Evolutionary conservation across 2,888 invertebrate genomes (phyloP).

Genomic region (Creontiades dilutus): DNA sequence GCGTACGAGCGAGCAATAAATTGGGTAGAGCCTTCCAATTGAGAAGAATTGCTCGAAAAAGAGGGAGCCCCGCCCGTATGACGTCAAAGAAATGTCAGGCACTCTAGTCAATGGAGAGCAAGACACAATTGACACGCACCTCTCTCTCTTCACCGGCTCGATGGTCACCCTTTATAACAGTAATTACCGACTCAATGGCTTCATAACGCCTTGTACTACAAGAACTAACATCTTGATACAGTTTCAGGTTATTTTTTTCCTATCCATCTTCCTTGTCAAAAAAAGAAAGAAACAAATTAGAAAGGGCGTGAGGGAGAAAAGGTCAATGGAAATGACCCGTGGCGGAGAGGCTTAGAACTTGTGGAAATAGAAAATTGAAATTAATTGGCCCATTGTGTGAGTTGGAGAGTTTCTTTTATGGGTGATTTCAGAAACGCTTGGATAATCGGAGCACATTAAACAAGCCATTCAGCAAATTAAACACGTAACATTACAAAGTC

Average conservation of each 20-base stretch:
- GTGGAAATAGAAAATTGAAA: slow-evolving; percentile 57
- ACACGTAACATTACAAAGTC: neutral
- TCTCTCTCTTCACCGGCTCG: slow-evolving; percentile 14
- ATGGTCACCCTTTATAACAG: slow-evolving; percentile 15
- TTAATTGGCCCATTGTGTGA: slow-evolving; percentile 47
- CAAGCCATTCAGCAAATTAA: neutral
- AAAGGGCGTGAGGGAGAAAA: slow-evolving; percentile 15
- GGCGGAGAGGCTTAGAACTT: neutral
- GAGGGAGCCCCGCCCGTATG: slow-evolving; percentile 43
- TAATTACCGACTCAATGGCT: slow-evolving; percentile 41
- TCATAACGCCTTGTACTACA: slow-evolving; percentile 40
- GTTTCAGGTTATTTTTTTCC: slow-evolving; percentile 33
- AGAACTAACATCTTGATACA: slow-evolving; percentile 34
- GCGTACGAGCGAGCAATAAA: slow-evolving; percentile 12
- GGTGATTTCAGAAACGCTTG: neutral
- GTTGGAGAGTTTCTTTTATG: slow-evolving; percentile 30
- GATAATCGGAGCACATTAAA: neutral
- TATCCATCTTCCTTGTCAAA: neutral
- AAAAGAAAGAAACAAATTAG: neutral
- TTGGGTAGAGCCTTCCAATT: slow-evolving; percentile 18
- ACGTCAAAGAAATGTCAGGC: slow-evolving; percentile 56
- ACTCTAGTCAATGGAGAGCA: slow-evolving; percentile 45
- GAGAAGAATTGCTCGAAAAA: slow-evolving; percentile 47
- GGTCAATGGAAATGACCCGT: slow-evolving; percentile 65
- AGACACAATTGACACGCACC: slow-evolving; percentile 61